phyloP scores from a whole-genome alignment of 2,797 vertebrate genomes.

The Gastrophryne carolinensis region DNA sequence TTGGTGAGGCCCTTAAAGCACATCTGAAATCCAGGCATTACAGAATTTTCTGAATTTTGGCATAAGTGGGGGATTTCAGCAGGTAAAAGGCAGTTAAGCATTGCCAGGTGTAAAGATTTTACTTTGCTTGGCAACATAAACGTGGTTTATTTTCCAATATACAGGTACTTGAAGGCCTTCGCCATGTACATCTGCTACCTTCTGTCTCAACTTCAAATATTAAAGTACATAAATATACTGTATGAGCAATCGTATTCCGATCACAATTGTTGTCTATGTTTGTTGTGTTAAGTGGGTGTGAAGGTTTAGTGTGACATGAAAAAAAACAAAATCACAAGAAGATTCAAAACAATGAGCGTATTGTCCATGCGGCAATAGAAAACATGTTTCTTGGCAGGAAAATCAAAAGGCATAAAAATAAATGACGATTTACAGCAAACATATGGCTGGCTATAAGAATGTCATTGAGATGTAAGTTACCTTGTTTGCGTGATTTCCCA shows the following conservation, averaged over 20 bases:
- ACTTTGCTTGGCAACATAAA: too few relatives aligned
- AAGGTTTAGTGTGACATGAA: background rate
- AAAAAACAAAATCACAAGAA: background rate
- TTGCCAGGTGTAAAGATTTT: too few relatives aligned
- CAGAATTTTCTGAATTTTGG: too few relatives aligned
- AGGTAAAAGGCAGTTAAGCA: too few relatives aligned
- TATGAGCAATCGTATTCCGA: background rate
- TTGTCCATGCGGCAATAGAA: slow-evolving; percentile 18
- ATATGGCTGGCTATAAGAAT: slow-evolving; percentile 44
- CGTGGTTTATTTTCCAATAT: background rate
- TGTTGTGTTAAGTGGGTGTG: background rate
- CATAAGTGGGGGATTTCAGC: too few relatives aligned
- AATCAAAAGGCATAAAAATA: slow-evolving; percentile 35
- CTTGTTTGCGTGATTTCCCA: slow-evolving; percentile 46
- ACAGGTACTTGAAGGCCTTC: background rate
- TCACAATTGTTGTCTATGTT: background rate
- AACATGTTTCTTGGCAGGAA: slow-evolving; percentile 37
- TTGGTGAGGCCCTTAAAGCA: too few relatives aligned
- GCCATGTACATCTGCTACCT: background rate
- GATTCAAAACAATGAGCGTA: slow-evolving; percentile 1
- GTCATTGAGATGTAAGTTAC: slow-evolving; percentile 45
- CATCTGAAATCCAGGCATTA: too few relatives aligned
- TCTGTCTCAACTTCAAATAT: background rate
- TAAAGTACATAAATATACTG: background rate
- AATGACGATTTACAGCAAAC: slow-evolving; percentile 46